Conservation (phyloP, 2,888 invertebrate species). For the Drosophila putrida region DNA sequence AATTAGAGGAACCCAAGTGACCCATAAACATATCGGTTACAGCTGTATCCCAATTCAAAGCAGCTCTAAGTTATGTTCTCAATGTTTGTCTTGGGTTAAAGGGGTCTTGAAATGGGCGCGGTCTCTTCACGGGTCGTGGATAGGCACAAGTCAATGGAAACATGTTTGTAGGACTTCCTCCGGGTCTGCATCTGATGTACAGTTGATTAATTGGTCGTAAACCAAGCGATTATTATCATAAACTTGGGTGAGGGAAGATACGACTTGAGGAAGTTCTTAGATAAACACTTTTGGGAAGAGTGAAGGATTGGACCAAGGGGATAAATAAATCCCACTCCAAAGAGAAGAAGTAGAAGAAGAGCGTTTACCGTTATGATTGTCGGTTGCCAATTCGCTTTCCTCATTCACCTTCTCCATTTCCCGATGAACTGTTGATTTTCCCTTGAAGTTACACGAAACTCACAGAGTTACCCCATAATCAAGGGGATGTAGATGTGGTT, state of each 20-base stretch:
- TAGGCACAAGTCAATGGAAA: slow-evolving; percentile 33
- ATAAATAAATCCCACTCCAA: slow-evolving; percentile 30
- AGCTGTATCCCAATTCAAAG: slow-evolving; percentile 51
- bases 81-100: slow-evolving; percentile 31
- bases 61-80: slow-evolving; percentile 48
- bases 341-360: slow-evolving; percentile 26
- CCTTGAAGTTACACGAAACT: slow-evolving; percentile 39
- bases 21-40: slow-evolving; percentile 60
- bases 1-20: slow-evolving; percentile 38
- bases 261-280: slow-evolving; percentile 14
- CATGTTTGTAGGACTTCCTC: slow-evolving; percentile 10
- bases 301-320: slow-evolving; percentile 8
- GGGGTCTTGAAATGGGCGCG: slow-evolving; percentile 40
- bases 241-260: slow-evolving; percentile 22
- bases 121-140: slow-evolving; percentile 14
- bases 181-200: slow-evolving; percentile 10
- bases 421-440: slow-evolving; percentile 51
- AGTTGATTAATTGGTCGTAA: slow-evolving; percentile 75
- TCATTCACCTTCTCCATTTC: neutral
- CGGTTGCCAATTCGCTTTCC: slow-evolving; percentile 35
- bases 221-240: slow-evolving; percentile 66
- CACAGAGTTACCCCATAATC: slow-evolving; percentile 61
- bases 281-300: slow-evolving; percentile 16
- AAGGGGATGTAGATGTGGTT: slow-evolving; percentile 36
- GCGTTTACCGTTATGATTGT: slow-evolving; percentile 74